Evolutionary conservation across 2,113 vertebrate species (phyloP), one percentile per base, ranked within the genome.

Genomic region (Rhea pennata): DNA sequence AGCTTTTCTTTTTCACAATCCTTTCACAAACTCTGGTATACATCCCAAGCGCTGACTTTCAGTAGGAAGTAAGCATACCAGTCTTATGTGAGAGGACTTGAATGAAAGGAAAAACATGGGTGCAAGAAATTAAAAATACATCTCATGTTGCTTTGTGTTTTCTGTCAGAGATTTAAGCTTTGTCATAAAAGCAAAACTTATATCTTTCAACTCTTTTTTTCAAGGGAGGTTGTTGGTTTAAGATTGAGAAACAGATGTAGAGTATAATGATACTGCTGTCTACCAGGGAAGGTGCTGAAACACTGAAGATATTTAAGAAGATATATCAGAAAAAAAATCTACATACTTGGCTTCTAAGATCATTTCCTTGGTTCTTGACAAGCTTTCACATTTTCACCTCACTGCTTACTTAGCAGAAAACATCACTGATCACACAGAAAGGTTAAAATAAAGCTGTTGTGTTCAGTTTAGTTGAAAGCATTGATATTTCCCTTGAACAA

Each of bases 371-470:
- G 8, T 69, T 90, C 1, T 0, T 92, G 84, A 29, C 66, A 92
- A 84, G 77, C 31, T 82, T 73, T 93, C 20, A 15, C 7, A 54
- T 93, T 95, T 93, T 92, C 88, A 91, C 17, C 6, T 87, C 87
- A 87, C 26, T 76, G 80, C 53, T 95, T 84, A 96, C 29, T 92
- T 92, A 66, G 56, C 88, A 92, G 66, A 93, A 87, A 82, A 70
- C 13, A 69, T 33, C 95, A 69, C 58, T 87, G 83, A 84, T 84
- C 4, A 0, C 9, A 31, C 16, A 26, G 78, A 95, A 88, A 95
- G 14, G 73, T 79, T 22, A 23, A 76, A 94, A 44, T 58, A 87
- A 93, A 84, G 29, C 26, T 89, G 15, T 26, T 90, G 53, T 39
- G 13, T 76, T 95, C 39, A 44, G 23, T 81, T 81, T 70, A 56